Evolutionary conservation across 2,888 invertebrate genomes (phyloP).

Genomic region (Oxyteleia sp.): DNA sequence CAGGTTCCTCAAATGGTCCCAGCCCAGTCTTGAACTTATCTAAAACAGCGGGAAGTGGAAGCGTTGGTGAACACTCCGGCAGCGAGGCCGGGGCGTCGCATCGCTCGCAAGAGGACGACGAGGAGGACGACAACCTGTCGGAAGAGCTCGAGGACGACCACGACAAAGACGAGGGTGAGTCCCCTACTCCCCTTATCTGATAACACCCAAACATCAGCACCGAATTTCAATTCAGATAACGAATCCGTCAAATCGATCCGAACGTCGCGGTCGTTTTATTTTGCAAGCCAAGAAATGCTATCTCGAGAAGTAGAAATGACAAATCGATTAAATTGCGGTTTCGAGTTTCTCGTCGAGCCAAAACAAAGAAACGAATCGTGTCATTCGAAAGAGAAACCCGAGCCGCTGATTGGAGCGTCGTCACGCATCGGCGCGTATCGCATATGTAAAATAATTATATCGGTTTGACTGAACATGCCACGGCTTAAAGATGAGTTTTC

Average conservation of each 20-base stretch:
- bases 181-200: constrained; percentile 56
- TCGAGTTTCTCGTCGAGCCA: constrained; percentile 55
- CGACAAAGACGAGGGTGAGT: constrained; percentile 93
- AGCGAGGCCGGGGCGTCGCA: constrained; percentile 91
- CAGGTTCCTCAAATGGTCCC: constrained; percentile 95
- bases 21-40: constrained; percentile 97
- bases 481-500: constrained; percentile 81
- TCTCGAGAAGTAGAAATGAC: constrained; percentile 60
- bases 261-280: constrained; percentile 22
- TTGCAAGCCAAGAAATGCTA: constrained; percentile 10
- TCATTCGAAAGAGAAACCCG: constrained; percentile 63
- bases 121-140: constrained; percentile 95
- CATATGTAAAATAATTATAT: constrained; percentile 86
- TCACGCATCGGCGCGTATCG: constrained; percentile 77
- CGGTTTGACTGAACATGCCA: constrained; percentile 83
- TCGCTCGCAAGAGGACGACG: constrained; percentile 92
- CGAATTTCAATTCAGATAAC: constrained; percentile 40
- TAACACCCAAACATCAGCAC: constrained; percentile 39
- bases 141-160: constrained; percentile 96
- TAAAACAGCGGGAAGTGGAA: constrained; percentile 94
- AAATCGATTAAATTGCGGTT: constrained; percentile 69
- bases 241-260: constrained; percentile 39
- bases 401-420: constrained; percentile 67
- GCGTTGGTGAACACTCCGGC: constrained; percentile 90
- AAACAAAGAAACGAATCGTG: constrained; percentile 69